Evolutionary conservation across 2,888 invertebrate genomes (phyloP), one percentile per base, ranked within the genome.

Genomic region (Cremastinae sp.): DNA sequence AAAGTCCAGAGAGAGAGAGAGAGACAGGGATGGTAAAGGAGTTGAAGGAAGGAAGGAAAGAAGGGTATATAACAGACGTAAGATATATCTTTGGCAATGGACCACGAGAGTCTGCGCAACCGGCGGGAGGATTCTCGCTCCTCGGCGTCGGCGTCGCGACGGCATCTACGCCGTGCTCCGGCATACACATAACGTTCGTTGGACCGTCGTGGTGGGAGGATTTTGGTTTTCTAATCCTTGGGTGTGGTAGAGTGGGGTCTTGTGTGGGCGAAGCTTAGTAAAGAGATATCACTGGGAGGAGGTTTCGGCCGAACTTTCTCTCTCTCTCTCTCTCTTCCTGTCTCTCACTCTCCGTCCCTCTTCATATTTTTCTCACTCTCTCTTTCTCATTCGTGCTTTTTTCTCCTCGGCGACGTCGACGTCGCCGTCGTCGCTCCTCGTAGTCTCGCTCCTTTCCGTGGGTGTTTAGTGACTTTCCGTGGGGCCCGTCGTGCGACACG

Each of bases 191-290:
- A n/a, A n/a, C 59, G 41, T 45, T 37, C 53, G 70, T 64, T 61
- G 74, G 68, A 58, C 37, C 51, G 16, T 9, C 43, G 66, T 68
- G 76, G 82, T 82, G 79, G 83, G 78, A 80, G 83, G 81, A 84
- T 86, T 87, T 85, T 77, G 83, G 84, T 86, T 88, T 87, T 78
- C 75, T 86, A 86, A 88, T 86, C 85, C 85, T 80, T 82, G 86
- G 88, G 86, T 87, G 87, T 86, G 86, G 86, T 85, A 82, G 72
- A 80, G 80, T 76, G 76, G 84, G 84, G 82, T 81, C 28, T 28
- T 80, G 81, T 35, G 77, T 69, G 72, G 75, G 71, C 69, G 77
- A 61, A 61, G 28, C 74, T 28, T 28, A 2, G 2, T 28, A 28
- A 2, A 2, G 62, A 70, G 70, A 64, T 64, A 62, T 61, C 37